A percentile compares a stretch with the other conserved stretches of the same genome.
Conservation (phyloP, 2,888 invertebrate genomes). For the Mamestra brassicae region DNA sequence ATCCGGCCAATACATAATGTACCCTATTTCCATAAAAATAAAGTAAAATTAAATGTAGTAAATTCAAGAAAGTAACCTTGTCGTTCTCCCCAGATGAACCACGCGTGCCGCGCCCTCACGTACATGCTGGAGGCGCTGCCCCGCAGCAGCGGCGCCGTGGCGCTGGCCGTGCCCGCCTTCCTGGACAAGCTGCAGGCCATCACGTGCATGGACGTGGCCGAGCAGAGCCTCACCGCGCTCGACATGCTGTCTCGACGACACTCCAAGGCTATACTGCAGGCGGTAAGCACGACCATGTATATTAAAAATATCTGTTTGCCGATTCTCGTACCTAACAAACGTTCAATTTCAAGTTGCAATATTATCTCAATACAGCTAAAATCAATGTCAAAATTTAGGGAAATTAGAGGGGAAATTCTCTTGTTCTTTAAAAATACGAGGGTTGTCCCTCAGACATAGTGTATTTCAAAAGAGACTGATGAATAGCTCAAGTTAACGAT, state of each 20-base stretch:
- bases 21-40: not conserved
- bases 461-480: not conserved
- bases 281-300: constrained; percentile 91
- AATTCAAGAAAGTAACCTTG: not conserved
- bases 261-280: constrained; percentile 98
- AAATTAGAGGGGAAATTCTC: no score
- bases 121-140: constrained; percentile 99
- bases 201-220: constrained; percentile 99
- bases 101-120: constrained; percentile 99
- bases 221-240: constrained; percentile 98
- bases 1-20: not conserved
- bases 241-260: constrained; percentile 99
- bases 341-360: no score
- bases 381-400: no score
- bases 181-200: constrained; percentile 99
- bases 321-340: no score
- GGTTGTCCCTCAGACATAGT: not conserved
- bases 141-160: constrained; percentile 98
- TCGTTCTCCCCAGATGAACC: constrained; percentile 94
- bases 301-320: no score
- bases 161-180: constrained; percentile 99
- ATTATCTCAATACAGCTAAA: no score
- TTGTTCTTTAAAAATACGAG: no score
- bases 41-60: not conserved
- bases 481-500: no score